Conservation (phyloP, 2,113 vertebrate species). For the Hemicordylus capensis region DNA sequence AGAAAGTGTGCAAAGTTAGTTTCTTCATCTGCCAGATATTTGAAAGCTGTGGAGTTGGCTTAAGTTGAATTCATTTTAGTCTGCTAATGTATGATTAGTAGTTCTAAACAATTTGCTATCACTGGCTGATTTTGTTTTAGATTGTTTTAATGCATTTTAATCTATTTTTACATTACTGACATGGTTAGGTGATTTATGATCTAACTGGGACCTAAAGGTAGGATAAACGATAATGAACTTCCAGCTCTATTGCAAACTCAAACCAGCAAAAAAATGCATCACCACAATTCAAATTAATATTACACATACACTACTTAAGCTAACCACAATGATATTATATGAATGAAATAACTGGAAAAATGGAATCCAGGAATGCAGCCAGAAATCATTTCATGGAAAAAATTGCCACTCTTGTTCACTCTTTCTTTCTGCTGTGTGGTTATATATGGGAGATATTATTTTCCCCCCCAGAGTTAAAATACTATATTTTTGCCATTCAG, state of each 20-base stretch:
- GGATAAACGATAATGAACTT: no score
- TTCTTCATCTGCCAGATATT: no score
- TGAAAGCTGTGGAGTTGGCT: no score
- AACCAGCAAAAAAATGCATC: background rate
- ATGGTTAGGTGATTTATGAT: no score
- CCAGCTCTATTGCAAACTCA: background rate
- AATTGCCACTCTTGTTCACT: background rate
- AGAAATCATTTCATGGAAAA: background rate
- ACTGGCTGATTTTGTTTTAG: no score
- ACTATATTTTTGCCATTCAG: background rate
- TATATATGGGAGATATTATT: background rate
- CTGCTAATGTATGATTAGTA: no score
- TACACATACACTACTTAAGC: background rate
- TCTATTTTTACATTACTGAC: no score
- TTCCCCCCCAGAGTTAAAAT: background rate
- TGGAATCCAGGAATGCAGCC: background rate
- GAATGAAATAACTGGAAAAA: background rate
- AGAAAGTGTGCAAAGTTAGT: no score
- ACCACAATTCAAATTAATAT: background rate
- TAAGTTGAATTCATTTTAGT: no score
- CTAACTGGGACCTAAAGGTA: no score
- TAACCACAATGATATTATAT: background rate
- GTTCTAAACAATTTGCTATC: no score
- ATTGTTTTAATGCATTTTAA: no score
- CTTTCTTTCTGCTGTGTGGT: background rate